Base-by-base conservation (phyloP, 2,888 invertebrate genomes). In the Chalcis sispes region DNA sequence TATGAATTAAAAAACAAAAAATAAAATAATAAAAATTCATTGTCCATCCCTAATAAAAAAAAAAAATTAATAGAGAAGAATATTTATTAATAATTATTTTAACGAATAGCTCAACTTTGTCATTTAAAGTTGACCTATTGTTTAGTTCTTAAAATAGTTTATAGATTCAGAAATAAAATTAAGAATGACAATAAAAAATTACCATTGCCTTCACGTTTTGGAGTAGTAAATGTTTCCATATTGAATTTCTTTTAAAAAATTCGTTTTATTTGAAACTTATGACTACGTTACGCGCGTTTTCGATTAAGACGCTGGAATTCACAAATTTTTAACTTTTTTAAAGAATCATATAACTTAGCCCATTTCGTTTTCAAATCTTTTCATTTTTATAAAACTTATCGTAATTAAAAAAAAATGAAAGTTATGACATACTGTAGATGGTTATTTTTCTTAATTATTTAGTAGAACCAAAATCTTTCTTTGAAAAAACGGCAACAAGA, bases 121-220 rank as follows among this genome's bases (percentile, higher is more conserved):
- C 29, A 56, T 54, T 50, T n/a, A 58, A 36, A 36, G 7, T 32
- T 13, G 48, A n/a, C 1, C n/a, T n/a, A n/a, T n/a, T n/a, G n/a
- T n/a, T 27, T 27, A 58, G 7, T 32, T 18, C n/a, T 64, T 29
- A 29, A 72, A 59, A 27, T 54, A 20, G 36, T 50, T 61, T 40
- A 5, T n/a, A 36, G 25, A 61, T n/a, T 25, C 13, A 54, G 13
- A 1, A 56, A 50, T 15, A 62, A 23, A 66, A 61, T 0, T 36
- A 36, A 18, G 50, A 27, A 18, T 29, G 25, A 40, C 15, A 29
- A 48, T 62, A 20, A 15, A 62, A 20, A 72, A 36, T 77, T 61
- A 78, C 78, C 78, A 72, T 72, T 75, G 25, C 56, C 56, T 48
- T 78, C 78, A n/a, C 78, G 72, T 62, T 78, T 78, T 13, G 65